These are phyloP conservation scores for Nansenia antarctica DNA, from an alignment of 2,113 vertebrate genomes.

Conservation along the genomic window DNA sequence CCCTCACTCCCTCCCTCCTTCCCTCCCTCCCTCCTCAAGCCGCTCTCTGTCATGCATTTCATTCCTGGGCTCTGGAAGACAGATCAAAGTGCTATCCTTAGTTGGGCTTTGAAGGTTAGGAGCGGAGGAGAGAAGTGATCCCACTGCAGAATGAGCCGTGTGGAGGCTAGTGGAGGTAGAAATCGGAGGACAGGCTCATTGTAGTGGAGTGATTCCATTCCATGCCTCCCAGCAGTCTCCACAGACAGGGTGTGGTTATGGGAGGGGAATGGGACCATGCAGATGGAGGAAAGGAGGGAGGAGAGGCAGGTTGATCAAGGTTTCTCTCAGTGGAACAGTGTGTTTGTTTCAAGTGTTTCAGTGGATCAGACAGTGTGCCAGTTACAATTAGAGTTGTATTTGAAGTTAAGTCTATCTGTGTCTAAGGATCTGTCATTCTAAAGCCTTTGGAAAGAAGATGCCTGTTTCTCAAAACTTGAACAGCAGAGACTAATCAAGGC, in stretches of 20 bases:
- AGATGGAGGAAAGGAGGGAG: background rate
- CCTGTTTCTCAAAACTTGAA: slow-evolving; percentile 27
- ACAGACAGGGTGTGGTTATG: background rate
- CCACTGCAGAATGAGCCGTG: slow-evolving; percentile 29
- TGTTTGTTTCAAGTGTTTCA: slow-evolving; percentile 36
- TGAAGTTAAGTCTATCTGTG: slow-evolving; percentile 16
- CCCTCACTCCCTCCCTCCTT: too few relatives aligned
- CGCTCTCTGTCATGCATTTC: slow-evolving; percentile 61
- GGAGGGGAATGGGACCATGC: slow-evolving; percentile 13
- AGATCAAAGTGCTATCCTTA: slow-evolving; percentile 69
- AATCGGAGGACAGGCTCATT: too few relatives aligned
- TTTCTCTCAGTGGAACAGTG: slow-evolving; percentile 24
- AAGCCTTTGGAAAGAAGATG: slow-evolving; percentile 18
- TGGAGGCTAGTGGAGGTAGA: too few relatives aligned
- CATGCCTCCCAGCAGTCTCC: too few relatives aligned
- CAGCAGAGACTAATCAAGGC: slow-evolving; percentile 35
- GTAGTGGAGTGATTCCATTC: background rate
- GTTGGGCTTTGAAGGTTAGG: slow-evolving; percentile 71
- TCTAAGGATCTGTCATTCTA: slow-evolving; percentile 23
- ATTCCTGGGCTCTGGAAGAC: slow-evolving; percentile 56
- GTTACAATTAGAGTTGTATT: slow-evolving; percentile 43
- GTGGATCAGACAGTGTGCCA: slow-evolving; percentile 36
- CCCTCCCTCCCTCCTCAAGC: slow-evolving; percentile 45
- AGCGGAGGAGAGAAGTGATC: slow-evolving; percentile 39
- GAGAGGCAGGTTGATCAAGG: slow-evolving; percentile 28